Evolutionary conservation across 1,140 invertebrate genomes (phyloP), one percentile per base, ranked within the genome.

Genomic region (Episyrphus balteatus): DNA sequence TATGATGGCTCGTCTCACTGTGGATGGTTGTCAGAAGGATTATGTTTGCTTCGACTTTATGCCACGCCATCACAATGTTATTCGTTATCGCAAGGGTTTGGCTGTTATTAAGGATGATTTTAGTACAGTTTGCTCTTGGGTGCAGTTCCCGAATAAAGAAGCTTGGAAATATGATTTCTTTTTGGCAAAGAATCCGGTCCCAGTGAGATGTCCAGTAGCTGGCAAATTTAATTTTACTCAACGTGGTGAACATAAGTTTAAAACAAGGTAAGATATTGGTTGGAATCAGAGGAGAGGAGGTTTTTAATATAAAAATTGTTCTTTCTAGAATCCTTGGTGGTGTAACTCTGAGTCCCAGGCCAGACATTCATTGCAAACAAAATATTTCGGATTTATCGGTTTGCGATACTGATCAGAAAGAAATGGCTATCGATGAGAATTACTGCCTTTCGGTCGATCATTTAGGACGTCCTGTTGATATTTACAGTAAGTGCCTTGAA

Each of bases 1-100:
- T 34, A 92, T 98, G 82, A 94, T 98, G 89, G 90, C 93, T 9
- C 75, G 92, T 51, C 77, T 97, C 8, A 94, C 92, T 6, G 91
- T 97, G 1, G 93, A 97, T 73, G 93, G 92, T 73, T 98, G 92
- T 71, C 93, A 98, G 73, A 93, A 95, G 60, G 94, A 98, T 79
- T 98, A 89, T 61, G 82, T 97, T 9, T 98, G 95, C 61, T 96
- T 95, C 59, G 92, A 98, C 64, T 95, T 98, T 68, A 81, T 97
- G 11, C 88, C 91, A 0, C 78, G 89, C 50, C 93, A 98, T 75
- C 92, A 97, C 58, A 97, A 96, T 66, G 79, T 98, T 52, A 96
- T 98, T 54, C 70, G 80, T 57, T 98, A 89, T 68, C 79, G 94
- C 53, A 87, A 85, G 70, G 91, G 93, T 49, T 65, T 91, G 45